These are phyloP conservation scores for Aelia acuminata DNA, from an alignment of 2,888 invertebrate species.

Conservation along the genomic window DNA sequence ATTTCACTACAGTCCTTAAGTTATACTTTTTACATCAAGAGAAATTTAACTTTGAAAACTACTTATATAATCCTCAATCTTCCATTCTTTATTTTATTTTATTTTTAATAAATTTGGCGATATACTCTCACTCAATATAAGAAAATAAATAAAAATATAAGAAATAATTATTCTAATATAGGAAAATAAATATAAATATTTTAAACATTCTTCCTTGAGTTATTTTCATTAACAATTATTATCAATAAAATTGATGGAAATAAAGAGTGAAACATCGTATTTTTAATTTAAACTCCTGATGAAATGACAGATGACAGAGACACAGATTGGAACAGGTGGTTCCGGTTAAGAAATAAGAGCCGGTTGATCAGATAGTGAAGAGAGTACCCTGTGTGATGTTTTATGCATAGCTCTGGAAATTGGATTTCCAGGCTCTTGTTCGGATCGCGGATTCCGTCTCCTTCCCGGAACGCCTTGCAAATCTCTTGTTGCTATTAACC, in stretches of 20 bases:
- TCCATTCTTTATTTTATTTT: no score
- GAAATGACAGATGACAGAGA: no score
- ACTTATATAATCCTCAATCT: no score
- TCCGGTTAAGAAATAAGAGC: neutral
- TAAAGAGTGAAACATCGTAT: neutral
- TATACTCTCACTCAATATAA: no score
- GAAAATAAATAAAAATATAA: no score
- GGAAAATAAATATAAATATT: no score
- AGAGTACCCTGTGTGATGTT: neutral
- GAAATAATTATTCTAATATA: no score
- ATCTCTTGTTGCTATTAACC: neutral
- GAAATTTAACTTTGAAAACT: no score
- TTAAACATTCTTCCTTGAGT: neutral
- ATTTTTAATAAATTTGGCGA: no score
- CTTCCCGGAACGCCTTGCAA: neutral
- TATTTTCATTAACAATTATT: neutral
- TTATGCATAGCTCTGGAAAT: slow-evolving; percentile 19
- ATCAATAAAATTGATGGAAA: neutral
- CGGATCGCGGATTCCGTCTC: neutral
- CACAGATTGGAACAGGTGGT: slow-evolving; percentile 13
- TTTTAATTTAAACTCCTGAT: no score
- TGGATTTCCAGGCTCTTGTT: neutral
- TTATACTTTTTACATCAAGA: no score
- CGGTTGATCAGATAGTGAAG: neutral
- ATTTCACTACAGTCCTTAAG: no score